phyloP scores from a whole-genome alignment of 2,113 vertebrate genomes.

The Monopterus albus region DNA sequence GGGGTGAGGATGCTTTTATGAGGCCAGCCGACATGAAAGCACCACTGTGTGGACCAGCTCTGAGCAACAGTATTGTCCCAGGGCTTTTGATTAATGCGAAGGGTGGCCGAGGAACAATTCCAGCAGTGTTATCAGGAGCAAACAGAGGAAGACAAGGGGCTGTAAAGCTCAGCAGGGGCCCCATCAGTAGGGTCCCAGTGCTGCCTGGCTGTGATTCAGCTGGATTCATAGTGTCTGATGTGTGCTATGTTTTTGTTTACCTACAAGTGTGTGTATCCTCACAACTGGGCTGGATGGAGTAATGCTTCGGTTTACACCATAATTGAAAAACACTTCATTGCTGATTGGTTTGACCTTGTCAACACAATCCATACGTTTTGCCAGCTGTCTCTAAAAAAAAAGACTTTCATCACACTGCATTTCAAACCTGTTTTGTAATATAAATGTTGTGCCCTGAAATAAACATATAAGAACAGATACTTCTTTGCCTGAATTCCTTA shows the following conservation, averaged over 20 bases:
- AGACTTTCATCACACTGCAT: background rate
- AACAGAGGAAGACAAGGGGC: slow-evolving; percentile 67
- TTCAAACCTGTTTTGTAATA: slow-evolving; percentile 6
- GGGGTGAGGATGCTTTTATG: slow-evolving; percentile 42
- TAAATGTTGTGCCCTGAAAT: slow-evolving; percentile 19
- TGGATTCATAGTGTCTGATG: slow-evolving; percentile 45
- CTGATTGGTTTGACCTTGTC: slow-evolving; percentile 59
- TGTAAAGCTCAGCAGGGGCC: slow-evolving; percentile 46
- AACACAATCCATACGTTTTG: slow-evolving; percentile 21
- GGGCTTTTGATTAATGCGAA: slow-evolving; percentile 72
- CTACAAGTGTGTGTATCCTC: slow-evolving; percentile 20
- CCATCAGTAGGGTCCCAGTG: slow-evolving; percentile 40
- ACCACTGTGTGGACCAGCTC: slow-evolving; percentile 30
- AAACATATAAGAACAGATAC: slow-evolving; percentile 1
- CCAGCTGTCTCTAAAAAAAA: background rate
- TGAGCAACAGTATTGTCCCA: slow-evolving; percentile 61
- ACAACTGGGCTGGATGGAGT: slow-evolving; percentile 38
- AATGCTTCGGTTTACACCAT: slow-evolving; percentile 42
- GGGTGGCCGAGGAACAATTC: slow-evolving; percentile 68
- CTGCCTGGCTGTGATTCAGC: slow-evolving; percentile 35
- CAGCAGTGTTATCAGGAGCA: slow-evolving; percentile 75
- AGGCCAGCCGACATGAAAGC: slow-evolving; percentile 51
- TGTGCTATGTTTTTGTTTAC: slow-evolving; percentile 50
- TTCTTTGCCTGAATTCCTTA: slow-evolving; percentile 23
- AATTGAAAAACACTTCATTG: slow-evolving; percentile 52